These are phyloP conservation scores for Callipepla californica DNA, from an alignment of 2,113 vertebrate genomes.

Conservation along the genomic window DNA sequence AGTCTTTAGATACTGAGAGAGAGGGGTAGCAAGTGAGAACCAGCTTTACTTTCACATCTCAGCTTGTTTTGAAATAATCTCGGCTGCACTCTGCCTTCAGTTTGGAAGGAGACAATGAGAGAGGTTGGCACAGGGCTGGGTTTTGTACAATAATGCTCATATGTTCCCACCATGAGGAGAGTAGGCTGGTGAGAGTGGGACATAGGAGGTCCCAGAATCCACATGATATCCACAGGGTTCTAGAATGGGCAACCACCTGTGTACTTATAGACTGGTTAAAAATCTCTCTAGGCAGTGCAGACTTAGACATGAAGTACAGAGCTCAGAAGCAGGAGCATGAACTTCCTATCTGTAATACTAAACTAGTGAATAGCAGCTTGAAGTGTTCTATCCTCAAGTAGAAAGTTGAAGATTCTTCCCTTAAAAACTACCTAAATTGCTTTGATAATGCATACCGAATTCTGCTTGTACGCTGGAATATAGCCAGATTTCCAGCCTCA, in stretches of 20 bases:
- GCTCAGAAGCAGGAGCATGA: background rate
- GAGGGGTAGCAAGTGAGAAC: background rate
- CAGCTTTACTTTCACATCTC: background rate
- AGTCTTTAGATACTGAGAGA: background rate
- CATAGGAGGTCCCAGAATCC: background rate
- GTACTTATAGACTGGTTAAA: background rate
- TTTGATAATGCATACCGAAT: background rate
- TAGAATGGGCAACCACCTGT: background rate
- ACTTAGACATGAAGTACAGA: background rate
- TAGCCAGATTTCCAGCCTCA: background rate
- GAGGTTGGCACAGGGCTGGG: background rate
- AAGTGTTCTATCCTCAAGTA: background rate
- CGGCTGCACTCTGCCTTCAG: background rate
- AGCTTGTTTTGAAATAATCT: rapidly evolving
- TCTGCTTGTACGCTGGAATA: rapidly evolving
- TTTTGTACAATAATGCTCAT: rapidly evolving
- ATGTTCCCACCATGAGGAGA: background rate
- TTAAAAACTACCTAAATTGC: background rate
- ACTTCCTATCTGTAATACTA: background rate
- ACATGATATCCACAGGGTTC: rapidly evolving
- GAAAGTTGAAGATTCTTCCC: background rate
- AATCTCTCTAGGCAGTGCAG: background rate
- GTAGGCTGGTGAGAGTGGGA: background rate
- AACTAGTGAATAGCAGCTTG: background rate
- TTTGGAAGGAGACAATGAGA: background rate